Conservation (phyloP, 2,113 vertebrate genomes). For the Megaceryle maxima region DNA sequence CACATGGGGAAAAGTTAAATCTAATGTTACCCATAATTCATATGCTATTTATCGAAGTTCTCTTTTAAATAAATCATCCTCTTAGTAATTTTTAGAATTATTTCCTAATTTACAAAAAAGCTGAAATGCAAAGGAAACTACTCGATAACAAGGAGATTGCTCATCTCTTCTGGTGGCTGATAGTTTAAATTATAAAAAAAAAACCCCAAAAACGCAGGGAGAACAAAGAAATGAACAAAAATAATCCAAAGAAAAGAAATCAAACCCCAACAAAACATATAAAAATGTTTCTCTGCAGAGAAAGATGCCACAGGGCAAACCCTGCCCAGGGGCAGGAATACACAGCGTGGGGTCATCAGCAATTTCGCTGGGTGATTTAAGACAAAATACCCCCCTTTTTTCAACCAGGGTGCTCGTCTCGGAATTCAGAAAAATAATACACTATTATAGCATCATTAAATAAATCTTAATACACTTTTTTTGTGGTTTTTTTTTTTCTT, state of each 20-base stretch:
- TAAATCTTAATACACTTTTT: constrained; percentile 38
- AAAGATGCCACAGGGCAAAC: background rate
- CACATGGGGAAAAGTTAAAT: constrained; percentile 73
- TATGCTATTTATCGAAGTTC: constrained; percentile 80
- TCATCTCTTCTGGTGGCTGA: constrained; percentile 49
- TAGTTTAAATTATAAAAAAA: constrained; percentile 59
- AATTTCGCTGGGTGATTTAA: background rate
- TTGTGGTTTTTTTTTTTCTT: background rate
- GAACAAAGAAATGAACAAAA: background rate
- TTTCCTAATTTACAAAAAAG: constrained; percentile 89
- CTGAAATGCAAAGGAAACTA: constrained; percentile 84
- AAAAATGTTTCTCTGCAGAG: constrained; percentile 69
- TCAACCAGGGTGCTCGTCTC: background rate
- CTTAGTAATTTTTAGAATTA: constrained; percentile 87
- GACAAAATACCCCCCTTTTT: constrained; percentile 33
- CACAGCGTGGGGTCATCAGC: background rate
- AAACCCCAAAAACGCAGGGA: background rate
- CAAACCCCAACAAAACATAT: constrained; percentile 36
- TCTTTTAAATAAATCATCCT: constrained; percentile 92
- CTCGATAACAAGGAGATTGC: constrained; percentile 65
- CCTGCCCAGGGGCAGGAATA: background rate
- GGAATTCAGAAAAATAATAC: constrained; percentile 18
- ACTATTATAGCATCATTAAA: constrained; percentile 51
- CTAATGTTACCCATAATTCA: constrained; percentile 84
- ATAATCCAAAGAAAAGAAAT: too few species aligned